Conservation (phyloP, 2,888 invertebrate genomes). For the Eudasyphora cyanicolor region DNA sequence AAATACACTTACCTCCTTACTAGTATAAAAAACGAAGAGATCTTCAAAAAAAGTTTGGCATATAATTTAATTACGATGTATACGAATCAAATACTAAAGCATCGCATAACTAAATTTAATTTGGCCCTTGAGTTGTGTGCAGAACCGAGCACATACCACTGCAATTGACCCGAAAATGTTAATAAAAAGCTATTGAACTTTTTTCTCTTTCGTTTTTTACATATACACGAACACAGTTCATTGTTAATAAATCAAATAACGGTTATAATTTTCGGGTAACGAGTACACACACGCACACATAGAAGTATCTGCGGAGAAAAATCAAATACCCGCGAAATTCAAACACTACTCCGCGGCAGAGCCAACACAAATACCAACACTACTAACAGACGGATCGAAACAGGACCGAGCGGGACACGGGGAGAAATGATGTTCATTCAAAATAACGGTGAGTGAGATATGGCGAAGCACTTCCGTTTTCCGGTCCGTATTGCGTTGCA, state of each 20-base stretch:
- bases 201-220: not conserved
- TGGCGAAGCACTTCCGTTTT: constrained; percentile 63
- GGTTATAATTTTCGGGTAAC: constrained; percentile 9
- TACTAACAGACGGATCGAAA: not conserved
- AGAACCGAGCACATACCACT: not conserved
- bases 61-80: constrained; percentile 17
- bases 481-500: constrained; percentile 54
- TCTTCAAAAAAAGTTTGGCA: not conserved
- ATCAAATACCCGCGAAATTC: constrained; percentile 2
- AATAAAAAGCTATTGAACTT: not conserved
- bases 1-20: constrained; percentile 1
- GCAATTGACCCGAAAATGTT: not conserved
- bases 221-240: not conserved
- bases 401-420: too few species aligned
- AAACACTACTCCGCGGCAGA: not conserved
- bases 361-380: constrained; percentile 4
- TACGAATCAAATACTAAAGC: constrained; percentile 19
- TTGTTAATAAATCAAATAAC: constrained; percentile 36
- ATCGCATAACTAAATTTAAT: not conserved
- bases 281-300: not conserved
- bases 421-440: constrained; percentile 42
- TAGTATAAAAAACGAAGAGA: not conserved
- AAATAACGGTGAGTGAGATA: constrained; percentile 50
- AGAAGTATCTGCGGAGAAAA: not conserved
- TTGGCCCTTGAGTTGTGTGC: not conserved